These are phyloP conservation scores for Anas flavirostris DNA, from an alignment of 2,797 vertebrate genomes.

Conservation along the genomic window DNA sequence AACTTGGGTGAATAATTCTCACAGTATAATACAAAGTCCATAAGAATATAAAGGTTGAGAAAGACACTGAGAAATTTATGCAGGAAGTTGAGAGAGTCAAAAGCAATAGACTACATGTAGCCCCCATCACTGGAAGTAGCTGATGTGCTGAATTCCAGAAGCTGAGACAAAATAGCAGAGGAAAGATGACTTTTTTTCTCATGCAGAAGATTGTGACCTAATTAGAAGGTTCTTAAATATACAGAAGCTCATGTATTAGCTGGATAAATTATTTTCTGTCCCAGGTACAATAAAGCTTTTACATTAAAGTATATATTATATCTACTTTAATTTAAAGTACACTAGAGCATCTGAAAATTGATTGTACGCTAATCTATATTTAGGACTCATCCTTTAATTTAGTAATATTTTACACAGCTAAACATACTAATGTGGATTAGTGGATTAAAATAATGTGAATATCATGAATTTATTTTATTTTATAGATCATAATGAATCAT, in stretches of 20 bases:
- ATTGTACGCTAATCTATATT: not conserved
- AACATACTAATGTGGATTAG: not conserved
- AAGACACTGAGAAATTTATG: not conserved
- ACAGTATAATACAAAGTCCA: not conserved
- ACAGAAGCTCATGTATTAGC: not conserved
- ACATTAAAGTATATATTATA: not conserved
- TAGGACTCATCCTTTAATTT: not conserved
- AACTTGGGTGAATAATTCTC: not conserved
- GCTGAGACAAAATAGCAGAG: not conserved
- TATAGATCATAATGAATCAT: not conserved
- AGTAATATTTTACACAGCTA: not conserved
- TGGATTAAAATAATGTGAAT: not conserved
- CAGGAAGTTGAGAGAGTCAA: not conserved
- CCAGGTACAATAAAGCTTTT: not conserved
- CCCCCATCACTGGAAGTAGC: not conserved
- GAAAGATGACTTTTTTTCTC: not conserved
- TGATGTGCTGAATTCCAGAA: not conserved
- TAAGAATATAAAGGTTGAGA: not conserved
- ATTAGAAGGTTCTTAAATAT: not conserved
- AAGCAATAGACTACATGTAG: not conserved
- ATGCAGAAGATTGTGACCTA: not conserved
- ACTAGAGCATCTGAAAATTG: not conserved
- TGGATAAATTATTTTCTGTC: not conserved
- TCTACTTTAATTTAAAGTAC: not conserved
- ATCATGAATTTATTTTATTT: not conserved